Evolutionary conservation across 2,797 vertebrate genomes (phyloP), one percentile per base, ranked within the genome.

Genomic region (Syngnathus rostellatus): DNA sequence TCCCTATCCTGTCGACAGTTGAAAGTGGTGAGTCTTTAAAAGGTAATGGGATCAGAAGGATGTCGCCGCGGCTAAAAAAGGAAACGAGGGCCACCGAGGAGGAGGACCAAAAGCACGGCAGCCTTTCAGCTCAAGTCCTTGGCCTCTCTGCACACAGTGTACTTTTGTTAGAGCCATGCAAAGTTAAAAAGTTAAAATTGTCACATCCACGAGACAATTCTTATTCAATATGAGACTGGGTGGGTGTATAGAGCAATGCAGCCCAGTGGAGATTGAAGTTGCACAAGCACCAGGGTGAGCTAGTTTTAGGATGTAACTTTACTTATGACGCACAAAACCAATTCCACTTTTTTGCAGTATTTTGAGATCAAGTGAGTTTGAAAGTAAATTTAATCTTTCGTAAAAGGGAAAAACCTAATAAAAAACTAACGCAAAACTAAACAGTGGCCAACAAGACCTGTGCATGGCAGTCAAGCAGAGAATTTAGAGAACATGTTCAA

Each of bases 1-100:
- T 60, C 53, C 71, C 57, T 21, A 23, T 62, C 41, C 60, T 43
- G 19, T 43, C 41, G 1, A 80, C 77, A 77, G 80, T 74, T 85
- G 74, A 81, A 85, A 79, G 71, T 70, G 84, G 79, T 73, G 80
- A 81, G 80, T 84, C 82, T 77, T 77, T 81, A 76, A 57, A 79
- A 73, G 75, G 81, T 83, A 85, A 88, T 82, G 67, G 79, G 78
- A 84, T 81, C 74, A 78, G 81, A 87, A 81, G 78, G 78, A 72
- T 77, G 80, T 81, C 78, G 68, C 72, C 72, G 73, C 59, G 65
- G 81, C 19, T 54, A 23, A 81, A 78, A 67, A 78, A 75, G 68
- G 68, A 67, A 80, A 83, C 61, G 11, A 50, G 72, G 69, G 59
- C 68, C 23, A 12, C 50, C 8, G 68, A 73, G 59, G 71, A 71